Conservation (phyloP, 1,140 invertebrate species). For the Hylaeus volcanicus region DNA sequence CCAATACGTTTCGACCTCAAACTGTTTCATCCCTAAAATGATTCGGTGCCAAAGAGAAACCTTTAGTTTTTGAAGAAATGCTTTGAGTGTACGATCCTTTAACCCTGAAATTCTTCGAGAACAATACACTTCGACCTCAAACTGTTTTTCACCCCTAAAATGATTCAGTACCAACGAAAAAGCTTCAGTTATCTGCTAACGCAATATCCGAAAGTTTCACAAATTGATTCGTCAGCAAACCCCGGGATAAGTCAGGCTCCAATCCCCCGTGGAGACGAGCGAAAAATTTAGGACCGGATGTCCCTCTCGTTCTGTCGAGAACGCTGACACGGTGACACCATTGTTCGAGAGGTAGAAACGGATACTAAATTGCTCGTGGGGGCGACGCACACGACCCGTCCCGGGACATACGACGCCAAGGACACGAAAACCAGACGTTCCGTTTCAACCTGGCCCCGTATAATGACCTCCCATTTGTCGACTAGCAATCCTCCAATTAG, state of each 20-base stretch:
- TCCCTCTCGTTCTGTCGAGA: neutral
- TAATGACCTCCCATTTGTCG: slow-evolving; percentile 55
- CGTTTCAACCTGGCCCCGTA: slow-evolving; percentile 14
- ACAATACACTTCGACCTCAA: too few species aligned
- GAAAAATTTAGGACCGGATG: slow-evolving; percentile 48
- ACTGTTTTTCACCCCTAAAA: too few species aligned
- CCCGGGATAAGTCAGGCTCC: neutral
- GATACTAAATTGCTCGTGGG: slow-evolving; percentile 61
- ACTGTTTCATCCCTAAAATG: too few species aligned
- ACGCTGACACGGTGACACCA: slow-evolving; percentile 48
- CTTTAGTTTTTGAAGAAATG: too few species aligned
- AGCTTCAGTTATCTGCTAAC: neutral
- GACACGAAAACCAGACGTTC: slow-evolving; percentile 41
- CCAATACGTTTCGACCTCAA: too few species aligned
- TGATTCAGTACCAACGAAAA: too few species aligned
- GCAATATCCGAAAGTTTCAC: neutral
- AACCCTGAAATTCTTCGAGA: too few species aligned
- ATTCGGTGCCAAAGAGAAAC: too few species aligned
- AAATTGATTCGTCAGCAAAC: neutral
- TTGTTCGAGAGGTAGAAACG: slow-evolving; percentile 58
- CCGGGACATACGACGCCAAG: slow-evolving; percentile 39
- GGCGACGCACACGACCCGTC: neutral
- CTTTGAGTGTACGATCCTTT: too few species aligned
- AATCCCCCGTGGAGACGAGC: slow-evolving; percentile 17
- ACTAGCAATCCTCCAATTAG: slow-evolving; percentile 53